Evolutionary conservation across 2,888 invertebrate genomes (phyloP).

Genomic region (Pycnomerus fuliginosus): DNA sequence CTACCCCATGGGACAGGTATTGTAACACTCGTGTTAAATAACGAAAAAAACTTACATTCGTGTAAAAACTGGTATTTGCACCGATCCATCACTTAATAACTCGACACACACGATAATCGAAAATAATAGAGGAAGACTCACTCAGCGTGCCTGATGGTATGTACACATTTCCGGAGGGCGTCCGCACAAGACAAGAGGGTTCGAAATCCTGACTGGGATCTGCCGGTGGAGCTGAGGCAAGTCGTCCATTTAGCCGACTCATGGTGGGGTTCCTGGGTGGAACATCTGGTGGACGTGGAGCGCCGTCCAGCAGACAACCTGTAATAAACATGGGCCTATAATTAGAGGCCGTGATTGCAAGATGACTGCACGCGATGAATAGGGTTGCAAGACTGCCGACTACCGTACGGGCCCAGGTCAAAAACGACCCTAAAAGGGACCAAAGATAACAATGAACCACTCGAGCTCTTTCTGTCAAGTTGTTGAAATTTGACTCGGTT

Average conservation of each 20-base stretch:
- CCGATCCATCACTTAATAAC: constrained; percentile 1
- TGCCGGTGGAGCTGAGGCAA: constrained; percentile 78
- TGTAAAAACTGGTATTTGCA: too few relatives aligned
- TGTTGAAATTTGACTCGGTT: constrained; percentile 20
- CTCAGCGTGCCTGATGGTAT: constrained; percentile 79
- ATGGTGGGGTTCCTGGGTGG: constrained; percentile 89
- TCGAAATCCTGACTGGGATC: constrained; percentile 72
- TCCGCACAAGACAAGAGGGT: constrained; percentile 86
- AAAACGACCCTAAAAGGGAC: constrained; percentile 37
- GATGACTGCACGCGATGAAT: constrained; percentile 1
- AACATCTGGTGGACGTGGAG: constrained; percentile 78
- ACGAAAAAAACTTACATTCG: too few relatives aligned
- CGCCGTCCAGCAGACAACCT: constrained; percentile 86
- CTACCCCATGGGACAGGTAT: too few relatives aligned
- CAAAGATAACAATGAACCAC: constrained; percentile 28
- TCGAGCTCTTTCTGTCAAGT: constrained; percentile 17
- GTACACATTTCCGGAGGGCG: constrained; percentile 90
- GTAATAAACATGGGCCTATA: constrained; percentile 46
- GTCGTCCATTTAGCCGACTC: constrained; percentile 86
- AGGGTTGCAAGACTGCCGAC: constrained; percentile 11
- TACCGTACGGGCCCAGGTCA: constrained; percentile 29
- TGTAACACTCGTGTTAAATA: too few relatives aligned
- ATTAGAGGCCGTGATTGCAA: constrained; percentile 14
- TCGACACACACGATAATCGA: constrained; percentile 1
- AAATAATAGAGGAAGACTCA: constrained; percentile 51